phyloP scores from a whole-genome alignment of 2,888 invertebrate species.

The Chironomus tentans region DNA sequence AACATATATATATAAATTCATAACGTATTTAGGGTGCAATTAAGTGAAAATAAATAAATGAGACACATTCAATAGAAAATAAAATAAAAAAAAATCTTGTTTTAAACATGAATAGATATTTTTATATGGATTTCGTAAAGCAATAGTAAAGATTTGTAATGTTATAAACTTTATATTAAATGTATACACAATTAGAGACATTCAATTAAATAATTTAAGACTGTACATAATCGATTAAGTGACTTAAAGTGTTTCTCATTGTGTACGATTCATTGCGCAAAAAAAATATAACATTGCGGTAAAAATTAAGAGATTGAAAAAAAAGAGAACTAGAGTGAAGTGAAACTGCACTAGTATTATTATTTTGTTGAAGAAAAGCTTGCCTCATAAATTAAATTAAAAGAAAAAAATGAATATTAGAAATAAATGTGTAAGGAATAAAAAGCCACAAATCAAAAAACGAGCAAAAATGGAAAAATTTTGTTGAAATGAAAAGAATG shows the following conservation, averaged over 20 bases:
- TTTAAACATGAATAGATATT: not conserved
- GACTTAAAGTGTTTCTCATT: not conserved
- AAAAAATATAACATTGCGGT: not conserved
- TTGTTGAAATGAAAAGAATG: not conserved
- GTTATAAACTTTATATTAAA: not conserved
- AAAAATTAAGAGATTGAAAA: not conserved
- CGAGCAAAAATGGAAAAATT: not conserved
- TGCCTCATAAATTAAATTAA: not conserved
- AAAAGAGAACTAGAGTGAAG: not conserved
- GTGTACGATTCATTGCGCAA: not conserved
- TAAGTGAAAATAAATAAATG: not conserved
- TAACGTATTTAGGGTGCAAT: constrained; percentile 6
- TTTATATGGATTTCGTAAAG: not conserved
- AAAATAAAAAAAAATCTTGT: not conserved
- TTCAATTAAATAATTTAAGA: constrained; percentile 20
- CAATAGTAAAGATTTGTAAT: not conserved
- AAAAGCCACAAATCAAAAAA: not conserved
- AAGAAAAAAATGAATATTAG: not conserved
- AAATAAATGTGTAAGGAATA: not conserved
- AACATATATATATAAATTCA: no score
- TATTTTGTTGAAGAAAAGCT: not conserved
- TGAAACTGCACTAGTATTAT: not conserved
- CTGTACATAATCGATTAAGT: constrained; percentile 26
- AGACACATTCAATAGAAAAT: not conserved
- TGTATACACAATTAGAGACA: constrained; percentile 10